Evolutionary conservation across 2,113 vertebrate species (phyloP).

Genomic region (Aegotheles bennettii): DNA sequence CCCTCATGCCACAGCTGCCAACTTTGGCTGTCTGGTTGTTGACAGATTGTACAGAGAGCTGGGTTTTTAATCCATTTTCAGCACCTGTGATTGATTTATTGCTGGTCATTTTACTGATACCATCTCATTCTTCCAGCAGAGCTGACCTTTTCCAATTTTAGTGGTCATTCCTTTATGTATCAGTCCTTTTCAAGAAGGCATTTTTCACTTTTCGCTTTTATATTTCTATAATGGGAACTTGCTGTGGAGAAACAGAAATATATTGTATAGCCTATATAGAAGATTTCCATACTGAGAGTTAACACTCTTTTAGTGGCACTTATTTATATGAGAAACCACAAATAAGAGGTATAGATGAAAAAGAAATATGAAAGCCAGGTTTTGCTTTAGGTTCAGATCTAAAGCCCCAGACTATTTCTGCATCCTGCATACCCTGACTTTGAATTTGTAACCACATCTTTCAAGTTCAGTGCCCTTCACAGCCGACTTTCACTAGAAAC

Average conservation of each 20-base stretch:
- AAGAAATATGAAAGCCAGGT: background rate
- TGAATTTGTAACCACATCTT: background rate
- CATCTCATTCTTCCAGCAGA: background rate
- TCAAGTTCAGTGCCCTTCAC: background rate
- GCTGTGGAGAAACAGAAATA: background rate
- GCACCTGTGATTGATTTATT: background rate
- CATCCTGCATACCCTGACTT: background rate
- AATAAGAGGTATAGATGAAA: background rate
- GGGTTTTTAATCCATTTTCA: background rate
- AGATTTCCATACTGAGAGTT: background rate
- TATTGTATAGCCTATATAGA: background rate
- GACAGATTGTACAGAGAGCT: background rate
- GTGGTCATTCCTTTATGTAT: background rate
- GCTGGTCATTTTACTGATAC: background rate
- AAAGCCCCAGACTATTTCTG: background rate
- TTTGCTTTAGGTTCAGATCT: background rate
- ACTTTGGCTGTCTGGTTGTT: background rate
- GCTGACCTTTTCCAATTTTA: background rate
- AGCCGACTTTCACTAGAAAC: background rate
- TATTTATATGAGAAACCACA: background rate
- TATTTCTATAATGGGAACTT: background rate
- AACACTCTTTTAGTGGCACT: background rate
- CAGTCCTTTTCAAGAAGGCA: background rate
- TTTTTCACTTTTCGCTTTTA: background rate
- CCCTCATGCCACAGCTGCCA: background rate